phyloP scores from a whole-genome alignment of 2,797 vertebrate species.

The Eptatretus atami region DNA sequence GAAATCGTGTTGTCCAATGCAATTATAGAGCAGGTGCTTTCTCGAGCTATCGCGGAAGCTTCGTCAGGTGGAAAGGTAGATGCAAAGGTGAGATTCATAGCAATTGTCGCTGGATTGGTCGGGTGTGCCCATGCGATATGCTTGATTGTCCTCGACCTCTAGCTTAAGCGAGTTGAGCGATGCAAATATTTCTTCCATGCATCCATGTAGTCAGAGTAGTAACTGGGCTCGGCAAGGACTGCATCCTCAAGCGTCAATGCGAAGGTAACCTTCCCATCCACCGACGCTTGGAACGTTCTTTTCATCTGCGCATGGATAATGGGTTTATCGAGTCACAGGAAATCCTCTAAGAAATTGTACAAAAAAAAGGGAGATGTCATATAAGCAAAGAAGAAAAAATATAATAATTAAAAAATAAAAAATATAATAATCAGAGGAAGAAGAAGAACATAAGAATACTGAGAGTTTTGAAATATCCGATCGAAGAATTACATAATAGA shows the following conservation, averaged over 20 bases:
- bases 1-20: no score
- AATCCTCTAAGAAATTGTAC: background rate
- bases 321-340: background rate
- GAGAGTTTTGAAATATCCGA: no score
- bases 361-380: background rate
- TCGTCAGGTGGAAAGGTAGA: constrained; percentile 28
- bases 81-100: constrained; percentile 47
- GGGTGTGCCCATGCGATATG: constrained; percentile 38
- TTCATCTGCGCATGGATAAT: background rate
- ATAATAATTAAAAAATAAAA: no score
- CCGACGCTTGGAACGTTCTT: background rate
- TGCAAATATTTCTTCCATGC: constrained; percentile 50
- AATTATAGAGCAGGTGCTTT: no score
- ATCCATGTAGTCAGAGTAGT: constrained; percentile 16
- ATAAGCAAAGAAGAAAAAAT: background rate
- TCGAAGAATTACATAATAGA: no score
- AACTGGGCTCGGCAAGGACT: background rate
- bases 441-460: no score
- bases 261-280: background rate
- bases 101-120: constrained; percentile 49
- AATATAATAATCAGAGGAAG: no score
- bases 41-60: no score
- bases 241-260: background rate
- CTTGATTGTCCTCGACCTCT: constrained; percentile 44
- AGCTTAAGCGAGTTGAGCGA: constrained; percentile 38